Evolutionary conservation across 2,113 vertebrate species (phyloP).

Genomic region (Perccottus glenii): DNA sequence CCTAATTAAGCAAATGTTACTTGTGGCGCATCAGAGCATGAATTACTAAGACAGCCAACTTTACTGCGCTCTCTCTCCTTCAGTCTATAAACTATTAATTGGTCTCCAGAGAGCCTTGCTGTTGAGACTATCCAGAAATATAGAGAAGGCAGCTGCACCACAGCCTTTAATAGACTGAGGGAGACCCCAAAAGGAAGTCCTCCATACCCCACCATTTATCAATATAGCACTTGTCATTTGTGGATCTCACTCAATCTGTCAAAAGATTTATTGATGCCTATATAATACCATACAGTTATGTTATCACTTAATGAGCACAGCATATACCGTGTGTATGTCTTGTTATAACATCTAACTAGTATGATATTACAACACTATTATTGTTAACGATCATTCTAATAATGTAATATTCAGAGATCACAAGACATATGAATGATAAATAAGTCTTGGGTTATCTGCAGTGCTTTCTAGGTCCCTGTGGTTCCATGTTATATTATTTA

Average conservation of each 20-base stretch:
- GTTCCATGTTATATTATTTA: slow-evolving; percentile 57
- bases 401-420: slow-evolving; percentile 46
- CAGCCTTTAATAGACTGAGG: slow-evolving; percentile 53
- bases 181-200: slow-evolving; percentile 30
- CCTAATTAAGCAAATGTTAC: slow-evolving; percentile 67
- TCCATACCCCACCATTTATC: slow-evolving; percentile 1
- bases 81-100: slow-evolving; percentile 79
- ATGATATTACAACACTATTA: background rate
- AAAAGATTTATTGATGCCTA: too few species aligned
- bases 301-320: slow-evolving; percentile 4
- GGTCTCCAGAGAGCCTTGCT: slow-evolving; percentile 71
- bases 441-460: slow-evolving; percentile 53
- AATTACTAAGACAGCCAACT: slow-evolving; percentile 75
- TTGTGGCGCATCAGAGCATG: slow-evolving; percentile 57
- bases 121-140: slow-evolving; percentile 73
- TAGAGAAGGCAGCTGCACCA: slow-evolving; percentile 49
- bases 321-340: background rate
- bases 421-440: slow-evolving; percentile 49
- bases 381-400: slow-evolving; percentile 27
- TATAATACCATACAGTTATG: too few species aligned
- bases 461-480: slow-evolving; percentile 23
- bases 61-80: slow-evolving; percentile 59
- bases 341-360: slow-evolving; percentile 21
- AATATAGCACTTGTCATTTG: slow-evolving; percentile 40
- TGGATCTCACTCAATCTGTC: slow-evolving; percentile 23